phyloP scores from a whole-genome alignment of 2,888 invertebrate species.

The Villa cingulata region DNA sequence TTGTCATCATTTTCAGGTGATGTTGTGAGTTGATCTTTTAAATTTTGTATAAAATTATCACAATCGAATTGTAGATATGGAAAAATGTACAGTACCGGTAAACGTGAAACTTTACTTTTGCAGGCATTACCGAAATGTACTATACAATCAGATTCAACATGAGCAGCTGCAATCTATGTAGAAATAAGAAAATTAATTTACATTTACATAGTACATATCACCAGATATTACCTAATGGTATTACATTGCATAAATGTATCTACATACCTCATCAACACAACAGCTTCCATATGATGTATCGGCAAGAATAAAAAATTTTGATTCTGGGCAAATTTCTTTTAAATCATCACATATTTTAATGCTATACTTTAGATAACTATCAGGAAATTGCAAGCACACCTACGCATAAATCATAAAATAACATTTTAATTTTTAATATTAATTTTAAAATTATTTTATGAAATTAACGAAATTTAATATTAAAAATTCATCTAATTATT shows the following conservation, averaged over 20 bases:
- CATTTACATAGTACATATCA: too few species aligned
- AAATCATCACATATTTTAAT: slow-evolving; percentile 49
- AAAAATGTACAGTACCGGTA: slow-evolving; percentile 65
- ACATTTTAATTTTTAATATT: not conserved
- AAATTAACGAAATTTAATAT: too few species aligned
- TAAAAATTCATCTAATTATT: too few species aligned
- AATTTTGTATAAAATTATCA: slow-evolving; percentile 30
- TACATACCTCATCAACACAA: slow-evolving; percentile 30
- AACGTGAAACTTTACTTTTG: slow-evolving; percentile 55
- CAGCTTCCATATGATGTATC: slow-evolving; percentile 86
- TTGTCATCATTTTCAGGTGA: too few species aligned
- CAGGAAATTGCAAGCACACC: slow-evolving; percentile 89
- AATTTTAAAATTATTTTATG: too few species aligned
- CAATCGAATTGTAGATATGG: slow-evolving; percentile 47
- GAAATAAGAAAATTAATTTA: too few species aligned
- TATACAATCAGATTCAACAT: slow-evolving; percentile 69
- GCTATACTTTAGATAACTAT: slow-evolving; percentile 57
- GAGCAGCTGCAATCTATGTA: slow-evolving; percentile 70
- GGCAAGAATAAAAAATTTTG: slow-evolving; percentile 64
- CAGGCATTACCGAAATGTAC: slow-evolving; percentile 89
- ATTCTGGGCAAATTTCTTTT: slow-evolving; percentile 32
- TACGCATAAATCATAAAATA: slow-evolving; percentile 31
- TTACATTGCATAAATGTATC: not conserved
- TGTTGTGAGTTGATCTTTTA: slow-evolving; percentile 10
- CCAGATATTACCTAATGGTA: too few species aligned